Conservation (phyloP, 1,140 invertebrate species). For the Hyposmocoma kahamanoa region DNA sequence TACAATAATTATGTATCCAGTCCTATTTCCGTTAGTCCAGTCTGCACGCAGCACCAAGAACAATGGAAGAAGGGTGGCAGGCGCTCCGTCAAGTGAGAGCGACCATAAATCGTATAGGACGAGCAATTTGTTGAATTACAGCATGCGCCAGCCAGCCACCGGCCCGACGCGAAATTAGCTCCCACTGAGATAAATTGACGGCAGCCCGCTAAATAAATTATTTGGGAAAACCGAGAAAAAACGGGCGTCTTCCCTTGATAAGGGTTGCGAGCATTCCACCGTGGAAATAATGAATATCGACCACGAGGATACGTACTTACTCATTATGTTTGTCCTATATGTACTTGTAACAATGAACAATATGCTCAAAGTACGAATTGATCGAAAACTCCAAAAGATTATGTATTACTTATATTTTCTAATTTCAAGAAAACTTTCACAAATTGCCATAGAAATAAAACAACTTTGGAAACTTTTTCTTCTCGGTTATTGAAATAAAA, state of each 20-base stretch:
- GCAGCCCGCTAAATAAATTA: slow-evolving; percentile 71
- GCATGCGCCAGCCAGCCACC: slow-evolving; percentile 68
- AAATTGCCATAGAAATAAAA: too few species aligned
- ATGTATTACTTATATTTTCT: too few species aligned
- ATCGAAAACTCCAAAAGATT: too few species aligned
- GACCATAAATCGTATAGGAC: slow-evolving; percentile 64
- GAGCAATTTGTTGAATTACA: slow-evolving; percentile 73
- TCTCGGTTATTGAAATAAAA: too few species aligned
- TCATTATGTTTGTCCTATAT: too few species aligned
- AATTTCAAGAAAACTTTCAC: too few species aligned
- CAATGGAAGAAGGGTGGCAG: slow-evolving; percentile 58
- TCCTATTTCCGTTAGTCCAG: slow-evolving; percentile 47
- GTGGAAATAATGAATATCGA: slow-evolving; percentile 67
- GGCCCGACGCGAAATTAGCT: slow-evolving; percentile 70
- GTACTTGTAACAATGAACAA: too few species aligned
- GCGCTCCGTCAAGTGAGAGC: slow-evolving; percentile 64
- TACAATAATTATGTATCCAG: too few species aligned
- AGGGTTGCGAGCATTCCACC: slow-evolving; percentile 58
- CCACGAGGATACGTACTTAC: too few species aligned
- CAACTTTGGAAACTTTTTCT: too few species aligned
- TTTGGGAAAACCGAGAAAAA: slow-evolving; percentile 73
- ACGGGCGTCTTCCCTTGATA: slow-evolving; percentile 70
- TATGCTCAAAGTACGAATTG: too few species aligned
- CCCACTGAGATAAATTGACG: slow-evolving; percentile 70
- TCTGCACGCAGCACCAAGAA: slow-evolving; percentile 43